A percentile compares a stretch with the other conserved stretches of the same genome.
phyloP scores from a whole-genome alignment of 2,797 vertebrate species.

The Diplodus puntazzo region DNA sequence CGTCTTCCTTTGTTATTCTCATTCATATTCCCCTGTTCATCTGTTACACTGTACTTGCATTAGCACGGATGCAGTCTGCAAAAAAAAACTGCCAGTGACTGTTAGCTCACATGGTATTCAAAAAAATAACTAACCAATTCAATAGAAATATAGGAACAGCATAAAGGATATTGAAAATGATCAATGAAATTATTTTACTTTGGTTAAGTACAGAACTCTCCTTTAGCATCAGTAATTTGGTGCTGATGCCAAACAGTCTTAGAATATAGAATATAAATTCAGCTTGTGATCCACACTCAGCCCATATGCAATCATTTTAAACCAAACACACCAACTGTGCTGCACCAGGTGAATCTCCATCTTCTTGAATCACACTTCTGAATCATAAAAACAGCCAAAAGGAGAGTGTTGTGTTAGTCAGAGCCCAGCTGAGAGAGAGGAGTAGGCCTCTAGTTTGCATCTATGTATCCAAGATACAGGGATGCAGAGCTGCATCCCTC shows the following conservation, averaged over 20 bases:
- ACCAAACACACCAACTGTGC: conserved; percentile 1
- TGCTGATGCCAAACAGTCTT: background rate
- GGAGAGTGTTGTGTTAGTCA: conserved; percentile 21
- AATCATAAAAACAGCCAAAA: conserved; percentile 30
- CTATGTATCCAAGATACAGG: conserved; percentile 18
- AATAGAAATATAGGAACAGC: conserved; percentile 1
- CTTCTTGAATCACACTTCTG: conserved; percentile 31
- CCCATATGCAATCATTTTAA: conserved; percentile 14
- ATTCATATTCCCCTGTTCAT: background rate
- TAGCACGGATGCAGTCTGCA: background rate
- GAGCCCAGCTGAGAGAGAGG: conserved; percentile 24
- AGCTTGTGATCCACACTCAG: background rate
- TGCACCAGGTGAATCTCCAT: conserved; percentile 10
- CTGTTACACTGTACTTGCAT: background rate
- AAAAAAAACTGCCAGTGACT: background rate
- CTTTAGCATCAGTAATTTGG: conserved; percentile 19
- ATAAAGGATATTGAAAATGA: background rate
- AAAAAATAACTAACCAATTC: background rate
- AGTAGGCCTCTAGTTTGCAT: conserved; percentile 42
- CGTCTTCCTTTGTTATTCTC: background rate
- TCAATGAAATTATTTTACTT: background rate
- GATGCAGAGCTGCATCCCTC: conserved; percentile 35
- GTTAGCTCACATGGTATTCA: background rate
- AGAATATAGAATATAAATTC: background rate
- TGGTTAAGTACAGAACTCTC: background rate